Evolutionary conservation across 2,113 vertebrate species (phyloP).

Genomic region (Burhinus oedicnemus): DNA sequence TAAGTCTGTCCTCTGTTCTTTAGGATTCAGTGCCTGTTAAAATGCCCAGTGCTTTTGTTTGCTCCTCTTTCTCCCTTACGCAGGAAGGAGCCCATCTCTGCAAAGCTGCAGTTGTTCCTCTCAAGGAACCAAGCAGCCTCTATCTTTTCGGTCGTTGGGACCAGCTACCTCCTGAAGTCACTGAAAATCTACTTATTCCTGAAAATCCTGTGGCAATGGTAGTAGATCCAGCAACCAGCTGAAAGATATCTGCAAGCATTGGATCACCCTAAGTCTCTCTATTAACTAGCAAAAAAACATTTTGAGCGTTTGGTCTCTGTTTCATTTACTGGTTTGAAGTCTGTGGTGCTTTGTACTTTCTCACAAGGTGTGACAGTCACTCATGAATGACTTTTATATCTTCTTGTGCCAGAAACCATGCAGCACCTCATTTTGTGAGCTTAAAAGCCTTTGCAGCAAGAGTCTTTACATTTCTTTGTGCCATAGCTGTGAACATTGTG

Average conservation of each 20-base stretch:
- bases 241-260: background rate
- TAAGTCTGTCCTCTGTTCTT: background rate
- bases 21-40: background rate
- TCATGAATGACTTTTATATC: background rate
- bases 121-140: rapidly evolving
- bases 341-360: background rate
- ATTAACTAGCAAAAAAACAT: background rate
- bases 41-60: background rate
- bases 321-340: conserved; percentile 4
- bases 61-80: rapidly evolving
- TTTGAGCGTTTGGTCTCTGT: background rate
- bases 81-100: background rate
- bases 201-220: background rate
- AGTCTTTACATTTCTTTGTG: conserved; percentile 23
- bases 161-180: background rate
- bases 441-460: conserved; percentile 41
- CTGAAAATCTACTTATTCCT: background rate
- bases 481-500: conserved; percentile 1
- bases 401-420: background rate
- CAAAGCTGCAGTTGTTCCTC: background rate
- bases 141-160: background rate
- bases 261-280: background rate
- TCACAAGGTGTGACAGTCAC: background rate
- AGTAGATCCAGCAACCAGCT: background rate
- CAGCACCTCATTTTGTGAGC: background rate